Percentiles rank a stretch among this genome's conserved stretches.
Conservation (phyloP, 2,113 vertebrate species). For the Grammomys dolichurus region DNA sequence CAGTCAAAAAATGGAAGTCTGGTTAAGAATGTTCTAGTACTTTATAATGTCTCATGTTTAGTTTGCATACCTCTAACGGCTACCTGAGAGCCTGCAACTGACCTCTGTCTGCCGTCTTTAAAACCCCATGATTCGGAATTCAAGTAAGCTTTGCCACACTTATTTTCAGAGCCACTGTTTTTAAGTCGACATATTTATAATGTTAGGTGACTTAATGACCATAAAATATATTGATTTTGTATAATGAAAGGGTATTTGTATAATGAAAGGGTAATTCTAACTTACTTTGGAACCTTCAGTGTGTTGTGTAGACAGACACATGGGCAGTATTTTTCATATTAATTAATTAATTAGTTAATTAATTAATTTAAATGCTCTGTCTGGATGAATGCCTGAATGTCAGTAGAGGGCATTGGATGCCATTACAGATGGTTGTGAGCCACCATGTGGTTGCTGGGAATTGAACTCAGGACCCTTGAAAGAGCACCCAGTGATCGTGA, state of each 20-base stretch:
- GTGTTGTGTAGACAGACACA: not conserved
- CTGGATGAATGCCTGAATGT: too few relatives aligned
- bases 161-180: not conserved
- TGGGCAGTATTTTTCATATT: not conserved
- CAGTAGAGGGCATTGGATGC: too few relatives aligned
- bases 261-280: not conserved
- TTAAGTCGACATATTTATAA: not conserved
- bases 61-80: not conserved
- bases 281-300: not conserved
- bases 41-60: not conserved
- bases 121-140: not conserved
- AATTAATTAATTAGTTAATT: rapidly evolving
- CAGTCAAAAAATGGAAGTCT: not conserved
- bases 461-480: too few relatives aligned
- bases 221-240: not conserved
- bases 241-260: not conserved
- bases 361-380: too few relatives aligned
- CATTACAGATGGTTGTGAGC: too few relatives aligned
- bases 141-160: not conserved
- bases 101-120: not conserved
- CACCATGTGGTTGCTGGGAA: too few relatives aligned
- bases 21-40: not conserved
- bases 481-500: too few relatives aligned
- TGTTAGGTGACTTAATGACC: not conserved
- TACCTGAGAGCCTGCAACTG: not conserved